These are phyloP conservation scores for Drosophila hamatofila DNA, from an alignment of 2,888 invertebrate species.

Conservation along the genomic window DNA sequence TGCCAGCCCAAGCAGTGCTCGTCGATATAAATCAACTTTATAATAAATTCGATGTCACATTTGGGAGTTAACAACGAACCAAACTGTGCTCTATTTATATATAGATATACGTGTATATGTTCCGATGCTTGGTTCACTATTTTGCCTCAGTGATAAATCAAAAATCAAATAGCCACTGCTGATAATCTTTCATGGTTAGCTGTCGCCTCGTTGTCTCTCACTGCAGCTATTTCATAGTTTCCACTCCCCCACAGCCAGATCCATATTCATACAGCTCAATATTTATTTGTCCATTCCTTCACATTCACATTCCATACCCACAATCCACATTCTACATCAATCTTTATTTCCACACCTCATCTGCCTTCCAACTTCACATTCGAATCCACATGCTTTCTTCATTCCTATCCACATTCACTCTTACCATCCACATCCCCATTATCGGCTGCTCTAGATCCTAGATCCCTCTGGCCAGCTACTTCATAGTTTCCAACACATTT, in stretches of 20 bases:
- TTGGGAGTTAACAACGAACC: slow-evolving; percentile 54
- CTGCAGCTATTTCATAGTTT: slow-evolving; percentile 17
- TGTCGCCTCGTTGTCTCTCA: slow-evolving; percentile 73
- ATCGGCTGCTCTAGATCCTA: background rate
- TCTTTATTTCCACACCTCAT: background rate
- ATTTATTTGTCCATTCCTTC: background rate
- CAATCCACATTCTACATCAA: background rate
- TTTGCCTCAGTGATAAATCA: slow-evolving; percentile 56
- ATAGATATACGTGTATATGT: slow-evolving; percentile 4
- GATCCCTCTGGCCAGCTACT: no score
- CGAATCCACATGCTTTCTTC: background rate
- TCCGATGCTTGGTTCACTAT: slow-evolving; percentile 11
- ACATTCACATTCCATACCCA: background rate
- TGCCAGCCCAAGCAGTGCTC: slow-evolving; percentile 33
- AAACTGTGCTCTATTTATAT: background rate
- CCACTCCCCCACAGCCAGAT: background rate
- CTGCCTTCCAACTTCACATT: background rate
- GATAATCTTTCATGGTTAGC: slow-evolving; percentile 51
- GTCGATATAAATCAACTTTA: slow-evolving; percentile 80
- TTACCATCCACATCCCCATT: background rate
- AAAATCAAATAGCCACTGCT: slow-evolving; percentile 54
- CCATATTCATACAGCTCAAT: background rate
- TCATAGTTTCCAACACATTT: no score
- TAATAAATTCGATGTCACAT: slow-evolving; percentile 73
- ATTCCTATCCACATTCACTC: no score